Evolutionary conservation across 2,113 vertebrate species (phyloP).

Genomic region (Misgurnus mizolepis): DNA sequence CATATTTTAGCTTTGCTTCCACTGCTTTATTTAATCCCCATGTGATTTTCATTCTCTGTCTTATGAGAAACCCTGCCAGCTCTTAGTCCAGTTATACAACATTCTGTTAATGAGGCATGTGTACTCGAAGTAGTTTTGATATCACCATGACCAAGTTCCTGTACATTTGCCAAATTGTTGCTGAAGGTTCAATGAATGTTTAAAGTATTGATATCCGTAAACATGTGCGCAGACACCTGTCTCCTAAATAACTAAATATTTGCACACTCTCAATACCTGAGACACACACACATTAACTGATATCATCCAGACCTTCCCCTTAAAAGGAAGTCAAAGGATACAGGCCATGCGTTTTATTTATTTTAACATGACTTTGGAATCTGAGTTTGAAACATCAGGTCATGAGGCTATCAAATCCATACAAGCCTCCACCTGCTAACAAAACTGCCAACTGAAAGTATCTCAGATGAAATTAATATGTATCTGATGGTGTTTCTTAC

Average conservation of each 20-base stretch:
- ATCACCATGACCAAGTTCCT: background rate
- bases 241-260: background rate
- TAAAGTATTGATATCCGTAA: background rate
- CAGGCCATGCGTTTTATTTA: background rate
- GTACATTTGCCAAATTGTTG: background rate
- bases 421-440: background rate
- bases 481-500: background rate
- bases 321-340: background rate
- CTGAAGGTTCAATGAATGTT: background rate
- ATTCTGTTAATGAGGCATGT: background rate
- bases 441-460: background rate
- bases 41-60: background rate
- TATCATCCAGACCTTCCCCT: background rate
- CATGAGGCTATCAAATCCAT: background rate
- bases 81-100: constrained; percentile 14
- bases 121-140: background rate
- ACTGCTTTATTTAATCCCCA: background rate
- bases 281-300: background rate
- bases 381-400: background rate
- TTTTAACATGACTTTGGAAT: background rate
- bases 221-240: background rate
- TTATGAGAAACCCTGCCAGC: background rate
- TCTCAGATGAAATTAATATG: constrained; percentile 8
- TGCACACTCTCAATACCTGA: constrained; percentile 8
- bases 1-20: background rate